Evolutionary conservation across 2,888 invertebrate genomes (phyloP).

Genomic region (Tinea semifulvella): DNA sequence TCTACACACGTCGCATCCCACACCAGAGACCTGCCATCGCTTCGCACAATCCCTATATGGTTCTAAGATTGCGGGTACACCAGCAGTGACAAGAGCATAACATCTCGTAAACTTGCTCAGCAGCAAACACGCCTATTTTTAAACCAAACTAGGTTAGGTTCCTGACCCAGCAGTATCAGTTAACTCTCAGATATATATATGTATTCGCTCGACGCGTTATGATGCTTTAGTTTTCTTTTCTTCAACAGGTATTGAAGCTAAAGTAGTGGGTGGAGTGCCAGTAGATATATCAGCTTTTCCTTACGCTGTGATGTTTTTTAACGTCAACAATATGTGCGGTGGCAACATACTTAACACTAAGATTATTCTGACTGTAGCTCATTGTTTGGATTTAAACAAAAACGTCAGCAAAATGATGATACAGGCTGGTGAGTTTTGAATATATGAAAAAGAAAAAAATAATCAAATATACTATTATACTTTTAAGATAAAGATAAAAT

Average conservation of each 20-base stretch:
- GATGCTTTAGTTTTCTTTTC: too few species aligned
- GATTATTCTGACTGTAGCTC: constrained; percentile 31
- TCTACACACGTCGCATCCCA: too few species aligned
- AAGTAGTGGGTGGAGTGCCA: constrained; percentile 22
- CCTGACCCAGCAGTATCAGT: too few species aligned
- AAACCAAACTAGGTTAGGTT: too few species aligned
- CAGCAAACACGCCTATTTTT: too few species aligned
- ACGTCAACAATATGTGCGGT: constrained; percentile 28
- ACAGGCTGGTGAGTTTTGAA: constrained; percentile 27
- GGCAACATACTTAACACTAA: constrained; percentile 28
- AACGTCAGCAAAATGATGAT: constrained; percentile 30
- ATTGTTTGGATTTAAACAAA: constrained; percentile 30
- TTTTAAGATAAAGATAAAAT: neutral
- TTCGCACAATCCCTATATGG: too few species aligned
- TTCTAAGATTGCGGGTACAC: too few species aligned
- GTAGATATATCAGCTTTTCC: constrained; percentile 24
- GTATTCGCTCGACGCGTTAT: too few species aligned
- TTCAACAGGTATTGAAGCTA: neutral
- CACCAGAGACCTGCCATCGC: too few species aligned
- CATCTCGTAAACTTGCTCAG: too few species aligned
- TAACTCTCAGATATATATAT: too few species aligned
- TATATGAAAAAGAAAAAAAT: neutral
- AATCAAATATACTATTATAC: neutral
- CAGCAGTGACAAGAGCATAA: too few species aligned
- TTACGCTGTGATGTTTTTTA: constrained; percentile 28